Conservation (phyloP, 2,113 vertebrate species). For the Mus pahari region DNA sequence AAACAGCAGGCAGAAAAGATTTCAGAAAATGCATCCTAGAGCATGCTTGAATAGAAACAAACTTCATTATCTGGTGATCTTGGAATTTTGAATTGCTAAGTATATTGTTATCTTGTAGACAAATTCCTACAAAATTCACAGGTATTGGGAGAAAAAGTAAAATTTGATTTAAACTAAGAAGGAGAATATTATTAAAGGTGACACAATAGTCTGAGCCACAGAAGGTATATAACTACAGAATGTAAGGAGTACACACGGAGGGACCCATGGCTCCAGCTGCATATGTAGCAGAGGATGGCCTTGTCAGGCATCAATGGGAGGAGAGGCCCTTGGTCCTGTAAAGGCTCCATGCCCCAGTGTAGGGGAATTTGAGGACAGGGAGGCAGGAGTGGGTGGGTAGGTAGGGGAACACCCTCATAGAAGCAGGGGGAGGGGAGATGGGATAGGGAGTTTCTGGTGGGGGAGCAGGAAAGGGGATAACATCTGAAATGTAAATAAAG, state of each 20-base stretch:
- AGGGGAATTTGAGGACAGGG: no score
- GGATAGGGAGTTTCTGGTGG: no score
- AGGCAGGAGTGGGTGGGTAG: no score
- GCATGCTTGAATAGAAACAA: slow-evolving; percentile 55
- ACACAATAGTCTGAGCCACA: slow-evolving; percentile 46
- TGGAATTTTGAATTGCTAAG: slow-evolving; percentile 52
- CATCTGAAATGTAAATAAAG: no score
- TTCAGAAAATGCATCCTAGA: slow-evolving; percentile 53
- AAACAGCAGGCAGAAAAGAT: slow-evolving; percentile 42
- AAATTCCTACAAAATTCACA: slow-evolving; percentile 51
- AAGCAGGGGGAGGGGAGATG: no score
- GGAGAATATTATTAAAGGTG: slow-evolving; percentile 48
- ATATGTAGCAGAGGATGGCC: no score
- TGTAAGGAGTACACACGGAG: not conserved
- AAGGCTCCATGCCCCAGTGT: no score
- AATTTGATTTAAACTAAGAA: slow-evolving; percentile 38
- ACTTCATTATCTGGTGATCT: slow-evolving; percentile 30
- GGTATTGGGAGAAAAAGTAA: slow-evolving; percentile 28
- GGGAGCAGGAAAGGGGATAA: no score
- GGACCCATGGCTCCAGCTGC: no score
- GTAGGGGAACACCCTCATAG: no score
- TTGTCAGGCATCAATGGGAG: no score
- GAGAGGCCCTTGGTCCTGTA: no score
- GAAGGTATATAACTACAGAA: slow-evolving; percentile 45
- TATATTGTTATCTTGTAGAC: slow-evolving; percentile 24